Evolutionary conservation across 30 jellyfish, hydroid and myxozoan species (phyloP).

Genomic region (Aurelia aurita complex sp. Pacific): DNA sequence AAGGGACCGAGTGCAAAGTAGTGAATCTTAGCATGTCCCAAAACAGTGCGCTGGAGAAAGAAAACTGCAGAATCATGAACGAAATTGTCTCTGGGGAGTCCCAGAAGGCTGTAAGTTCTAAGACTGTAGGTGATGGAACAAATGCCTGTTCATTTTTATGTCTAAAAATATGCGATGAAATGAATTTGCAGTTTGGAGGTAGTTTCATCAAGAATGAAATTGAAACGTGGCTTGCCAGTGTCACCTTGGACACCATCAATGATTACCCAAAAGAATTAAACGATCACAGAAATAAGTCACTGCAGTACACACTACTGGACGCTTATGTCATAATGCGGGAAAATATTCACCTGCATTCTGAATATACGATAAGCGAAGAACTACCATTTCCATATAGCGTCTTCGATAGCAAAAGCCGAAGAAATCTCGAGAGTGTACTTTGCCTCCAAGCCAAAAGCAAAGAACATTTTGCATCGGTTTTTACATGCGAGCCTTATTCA

Average conservation of each 20-base stretch:
- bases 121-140: conserved; percentile 8
- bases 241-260: not conserved
- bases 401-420: no score
- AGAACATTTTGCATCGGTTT: not conserved
- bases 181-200: not conserved
- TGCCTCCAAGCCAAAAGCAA: not conserved
- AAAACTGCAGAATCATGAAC: not conserved
- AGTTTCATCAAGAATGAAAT: not conserved
- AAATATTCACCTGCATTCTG: conserved; percentile 2
- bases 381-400: no score
- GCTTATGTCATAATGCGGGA: conserved; percentile 3
- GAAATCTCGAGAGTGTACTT: no score
- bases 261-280: not conserved
- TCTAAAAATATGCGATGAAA: conserved; percentile 9
- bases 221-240: not conserved
- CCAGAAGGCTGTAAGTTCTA: not conserved
- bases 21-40: conserved; percentile 4
- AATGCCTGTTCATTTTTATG: conserved; percentile 26
- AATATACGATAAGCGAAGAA: no score
- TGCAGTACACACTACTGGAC: not conserved
- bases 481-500: conserved; percentile 16
- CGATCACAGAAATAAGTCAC: not conserved
- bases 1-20: not conserved
- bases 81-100: not conserved
- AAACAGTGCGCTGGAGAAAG: conserved; percentile 14